These are phyloP conservation scores for Plagiodera versicolora DNA, from an alignment of 2,888 invertebrate genomes.

Conservation along the genomic window DNA sequence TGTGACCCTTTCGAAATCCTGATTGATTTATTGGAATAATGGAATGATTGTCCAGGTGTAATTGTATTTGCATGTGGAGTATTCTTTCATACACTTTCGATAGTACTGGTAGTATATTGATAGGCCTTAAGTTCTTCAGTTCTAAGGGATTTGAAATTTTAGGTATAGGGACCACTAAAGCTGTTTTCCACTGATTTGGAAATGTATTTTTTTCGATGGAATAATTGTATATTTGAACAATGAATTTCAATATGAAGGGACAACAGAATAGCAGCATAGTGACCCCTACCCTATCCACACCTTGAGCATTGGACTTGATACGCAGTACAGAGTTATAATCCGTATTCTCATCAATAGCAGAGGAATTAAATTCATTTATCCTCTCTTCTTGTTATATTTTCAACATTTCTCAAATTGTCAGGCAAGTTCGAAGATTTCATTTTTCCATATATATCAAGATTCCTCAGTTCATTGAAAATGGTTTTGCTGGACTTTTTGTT, in stretches of 20 bases:
- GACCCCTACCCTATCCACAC: too few species aligned
- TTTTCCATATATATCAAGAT: slow-evolving; percentile 2
- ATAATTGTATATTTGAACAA: too few species aligned
- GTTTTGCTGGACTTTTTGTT: neutral
- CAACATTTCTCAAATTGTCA: too few species aligned
- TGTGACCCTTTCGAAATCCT: neutral
- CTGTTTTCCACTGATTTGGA: slow-evolving; percentile 5
- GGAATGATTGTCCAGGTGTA: neutral
- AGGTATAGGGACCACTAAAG: neutral
- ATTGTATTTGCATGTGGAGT: neutral
- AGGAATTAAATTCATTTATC: too few species aligned
- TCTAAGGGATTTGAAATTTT: neutral
- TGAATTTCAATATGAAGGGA: too few species aligned
- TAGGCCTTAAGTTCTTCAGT: neutral
- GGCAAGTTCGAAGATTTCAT: neutral
- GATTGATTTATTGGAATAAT: slow-evolving; percentile 6
- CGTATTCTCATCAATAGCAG: too few species aligned
- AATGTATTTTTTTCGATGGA: neutral
- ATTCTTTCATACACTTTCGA: slow-evolving; percentile 8
- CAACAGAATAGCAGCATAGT: too few species aligned
- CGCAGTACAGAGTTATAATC: too few species aligned
- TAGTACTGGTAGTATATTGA: neutral
- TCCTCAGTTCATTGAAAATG: neutral
- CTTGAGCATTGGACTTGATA: too few species aligned
- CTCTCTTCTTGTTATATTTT: too few species aligned